These are phyloP conservation scores for Cyprinella venusta DNA, from an alignment of 2,797 vertebrate species.

Conservation along the genomic window DNA sequence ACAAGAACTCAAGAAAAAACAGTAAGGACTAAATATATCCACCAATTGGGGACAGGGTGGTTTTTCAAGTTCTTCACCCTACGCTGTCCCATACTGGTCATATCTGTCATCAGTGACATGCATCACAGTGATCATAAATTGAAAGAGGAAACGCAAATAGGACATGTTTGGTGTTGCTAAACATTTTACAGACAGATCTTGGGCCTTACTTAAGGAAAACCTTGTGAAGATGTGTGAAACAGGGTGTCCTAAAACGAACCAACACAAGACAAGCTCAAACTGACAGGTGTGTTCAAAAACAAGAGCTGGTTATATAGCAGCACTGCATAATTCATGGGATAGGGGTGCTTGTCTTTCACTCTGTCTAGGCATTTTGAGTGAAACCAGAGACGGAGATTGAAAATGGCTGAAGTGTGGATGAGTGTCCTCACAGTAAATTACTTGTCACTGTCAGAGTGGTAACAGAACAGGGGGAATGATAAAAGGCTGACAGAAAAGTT, in stretches of 20 bases:
- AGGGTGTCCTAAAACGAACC: background rate
- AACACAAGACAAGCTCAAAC: background rate
- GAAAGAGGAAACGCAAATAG: conserved; percentile 2
- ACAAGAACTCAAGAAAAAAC: background rate
- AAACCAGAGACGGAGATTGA: conserved; percentile 30
- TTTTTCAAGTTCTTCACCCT: conserved; percentile 8
- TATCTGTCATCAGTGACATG: background rate
- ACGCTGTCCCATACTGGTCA: background rate
- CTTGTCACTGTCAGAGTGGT: background rate
- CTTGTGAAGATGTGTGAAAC: conserved; percentile 26
- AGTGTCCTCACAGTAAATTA: background rate
- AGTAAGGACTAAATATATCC: background rate
- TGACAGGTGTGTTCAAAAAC: conserved; percentile 28
- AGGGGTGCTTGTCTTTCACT: conserved; percentile 30
- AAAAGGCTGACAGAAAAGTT: conserved; percentile 36
- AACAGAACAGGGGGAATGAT: conserved; percentile 45
- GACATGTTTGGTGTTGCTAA: background rate
- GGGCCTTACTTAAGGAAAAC: conserved; percentile 40
- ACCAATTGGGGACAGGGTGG: background rate
- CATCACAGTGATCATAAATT: background rate
- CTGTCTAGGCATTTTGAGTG: conserved; percentile 11
- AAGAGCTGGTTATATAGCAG: background rate
- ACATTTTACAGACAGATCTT: conserved; percentile 1
- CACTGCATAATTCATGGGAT: conserved; percentile 32
- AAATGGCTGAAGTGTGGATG: background rate